Conservation (phyloP, 2,113 vertebrate species). For the Xenotilapia caudafasciata region DNA sequence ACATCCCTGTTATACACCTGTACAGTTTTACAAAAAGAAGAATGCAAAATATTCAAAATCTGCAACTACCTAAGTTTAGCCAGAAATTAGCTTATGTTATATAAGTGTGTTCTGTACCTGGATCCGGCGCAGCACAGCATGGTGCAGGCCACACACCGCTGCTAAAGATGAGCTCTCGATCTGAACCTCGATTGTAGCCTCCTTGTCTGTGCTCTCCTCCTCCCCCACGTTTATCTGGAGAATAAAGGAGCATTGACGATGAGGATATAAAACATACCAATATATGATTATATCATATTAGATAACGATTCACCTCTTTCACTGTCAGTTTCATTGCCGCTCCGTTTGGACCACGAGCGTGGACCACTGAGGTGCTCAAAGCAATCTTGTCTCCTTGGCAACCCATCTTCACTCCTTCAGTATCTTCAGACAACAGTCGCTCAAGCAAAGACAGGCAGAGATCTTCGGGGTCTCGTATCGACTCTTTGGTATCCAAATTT, state of each 20-base stretch:
- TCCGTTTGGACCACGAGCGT: conserved; percentile 70
- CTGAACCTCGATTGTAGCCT: conserved; percentile 73
- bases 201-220: conserved; percentile 45
- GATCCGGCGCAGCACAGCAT: conserved; percentile 78
- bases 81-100: background rate
- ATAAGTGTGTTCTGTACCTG: conserved; percentile 69
- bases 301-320: conserved; percentile 72
- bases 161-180: conserved; percentile 80
- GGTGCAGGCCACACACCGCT: conserved; percentile 78
- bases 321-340: conserved; percentile 70
- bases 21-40: background rate
- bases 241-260: background rate
- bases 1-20: background rate
- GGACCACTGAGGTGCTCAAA: conserved; percentile 42
- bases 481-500: conserved; percentile 31
- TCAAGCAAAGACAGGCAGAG: conserved; percentile 63
- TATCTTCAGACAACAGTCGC: conserved; percentile 78
- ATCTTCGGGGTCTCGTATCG: background rate
- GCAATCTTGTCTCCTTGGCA: background rate
- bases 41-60: background rate
- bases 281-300: background rate
- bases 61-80: background rate
- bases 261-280: background rate
- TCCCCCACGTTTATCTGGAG: conserved; percentile 64
- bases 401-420: conserved; percentile 18